Conservation (phyloP, 2,797 vertebrate species). For the Aulostomus chinensis region DNA sequence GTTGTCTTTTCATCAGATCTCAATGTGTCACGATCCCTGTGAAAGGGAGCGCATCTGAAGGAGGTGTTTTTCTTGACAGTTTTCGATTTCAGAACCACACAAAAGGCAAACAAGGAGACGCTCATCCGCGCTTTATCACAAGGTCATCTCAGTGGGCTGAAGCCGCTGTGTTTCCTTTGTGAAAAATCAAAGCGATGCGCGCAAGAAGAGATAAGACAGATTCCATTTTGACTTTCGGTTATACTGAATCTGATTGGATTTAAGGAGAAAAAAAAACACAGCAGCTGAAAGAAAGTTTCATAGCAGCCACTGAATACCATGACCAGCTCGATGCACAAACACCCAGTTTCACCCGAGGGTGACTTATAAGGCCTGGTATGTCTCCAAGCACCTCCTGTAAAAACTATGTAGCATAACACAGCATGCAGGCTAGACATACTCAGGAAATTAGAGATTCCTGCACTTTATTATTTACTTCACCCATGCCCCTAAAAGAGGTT, state of each 20-base stretch:
- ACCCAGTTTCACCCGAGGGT: constrained; percentile 29
- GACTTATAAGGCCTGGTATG: constrained; percentile 60
- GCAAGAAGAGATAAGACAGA: constrained; percentile 39
- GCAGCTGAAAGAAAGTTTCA: constrained; percentile 6
- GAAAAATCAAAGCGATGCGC: constrained; percentile 42
- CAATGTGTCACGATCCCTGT: constrained; percentile 4
- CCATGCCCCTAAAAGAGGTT: constrained; percentile 32
- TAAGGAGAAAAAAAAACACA: constrained; percentile 1
- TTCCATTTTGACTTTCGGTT: constrained; percentile 35
- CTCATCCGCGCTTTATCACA: constrained; percentile 42
- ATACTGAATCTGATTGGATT: constrained; percentile 37
- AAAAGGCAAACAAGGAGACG: constrained; percentile 17
- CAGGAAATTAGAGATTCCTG: constrained; percentile 68
- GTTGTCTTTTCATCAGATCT: constrained; percentile 44
- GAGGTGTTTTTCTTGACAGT: background rate
- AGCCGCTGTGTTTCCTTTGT: constrained; percentile 23
- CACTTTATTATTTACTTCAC: constrained; percentile 46
- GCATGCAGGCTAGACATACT: constrained; percentile 27
- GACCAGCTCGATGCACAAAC: constrained; percentile 22
- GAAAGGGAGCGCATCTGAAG: constrained; percentile 11
- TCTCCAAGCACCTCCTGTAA: constrained; percentile 32
- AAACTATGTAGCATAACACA: constrained; percentile 46
- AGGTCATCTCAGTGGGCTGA: constrained; percentile 48
- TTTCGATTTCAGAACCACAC: constrained; percentile 18
- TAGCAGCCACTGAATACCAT: constrained; percentile 25